Conservation (phyloP, 2,797 vertebrate species). For the Tadarida brasiliensis region DNA sequence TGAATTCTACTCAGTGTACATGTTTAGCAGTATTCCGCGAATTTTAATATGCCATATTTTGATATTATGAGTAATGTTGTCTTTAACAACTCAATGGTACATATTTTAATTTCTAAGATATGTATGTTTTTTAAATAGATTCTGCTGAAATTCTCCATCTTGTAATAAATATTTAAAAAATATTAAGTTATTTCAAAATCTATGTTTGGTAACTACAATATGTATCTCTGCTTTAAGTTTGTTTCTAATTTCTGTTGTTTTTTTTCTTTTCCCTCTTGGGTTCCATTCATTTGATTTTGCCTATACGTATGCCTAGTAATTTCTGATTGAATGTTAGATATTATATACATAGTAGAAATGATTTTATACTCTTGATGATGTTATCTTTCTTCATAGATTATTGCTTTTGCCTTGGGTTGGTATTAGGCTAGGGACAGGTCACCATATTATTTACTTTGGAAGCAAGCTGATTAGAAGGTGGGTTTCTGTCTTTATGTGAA, state of each 20-base stretch:
- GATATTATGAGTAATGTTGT: not conserved
- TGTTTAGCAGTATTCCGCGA: not conserved
- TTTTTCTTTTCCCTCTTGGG: not conserved
- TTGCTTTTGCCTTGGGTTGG: constrained; percentile 33
- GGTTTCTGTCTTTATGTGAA: not conserved
- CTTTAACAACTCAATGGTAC: not conserved
- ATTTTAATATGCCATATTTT: not conserved
- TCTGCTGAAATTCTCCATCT: not conserved
- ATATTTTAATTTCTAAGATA: constrained; percentile 4
- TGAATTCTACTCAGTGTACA: not conserved
- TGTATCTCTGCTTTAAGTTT: not conserved
- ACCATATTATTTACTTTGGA: not conserved
- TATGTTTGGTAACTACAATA: not conserved
- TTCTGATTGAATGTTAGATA: constrained; percentile 41
- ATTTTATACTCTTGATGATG: not conserved
- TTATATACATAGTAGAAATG: not conserved
- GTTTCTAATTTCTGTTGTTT: constrained; percentile 25
- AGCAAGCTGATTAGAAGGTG: not conserved
- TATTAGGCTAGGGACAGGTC: not conserved
- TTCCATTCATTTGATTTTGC: not conserved
- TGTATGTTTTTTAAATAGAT: not conserved
- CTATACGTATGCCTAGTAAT: not conserved
- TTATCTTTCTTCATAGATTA: not conserved
- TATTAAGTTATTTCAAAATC: not conserved
- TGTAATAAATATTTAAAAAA: not conserved